Base-by-base conservation (phyloP, 2,797 vertebrate genomes). In the Mus caroli region DNA sequence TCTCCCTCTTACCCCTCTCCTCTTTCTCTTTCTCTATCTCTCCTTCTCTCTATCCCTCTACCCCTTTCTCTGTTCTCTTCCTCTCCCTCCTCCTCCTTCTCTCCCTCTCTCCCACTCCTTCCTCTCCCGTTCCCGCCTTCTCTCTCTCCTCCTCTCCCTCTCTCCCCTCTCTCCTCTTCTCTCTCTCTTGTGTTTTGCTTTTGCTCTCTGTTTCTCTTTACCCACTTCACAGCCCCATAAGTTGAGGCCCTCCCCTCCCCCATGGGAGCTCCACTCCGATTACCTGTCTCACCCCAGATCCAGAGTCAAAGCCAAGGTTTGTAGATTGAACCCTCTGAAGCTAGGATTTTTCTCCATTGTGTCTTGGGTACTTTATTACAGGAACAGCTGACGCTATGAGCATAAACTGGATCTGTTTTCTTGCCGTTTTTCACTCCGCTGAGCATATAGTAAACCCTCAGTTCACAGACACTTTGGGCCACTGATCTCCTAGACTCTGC, bases 371-470 rank as follows among this genome's bases (percentile, higher is more conserved):
- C 24, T 34, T 84, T 50, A 20, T n/a, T 14, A 14, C 12, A n/a
- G 6, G 6, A 6, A 15, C 62, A 86, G 19, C 43, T 67, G 31
- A 43, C 62, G 1, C 17, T 11, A 0, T 1, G 31, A 50, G 50
- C 28, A 37, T 5, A 11, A 3, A 17, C 43, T 2, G 24, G 31
- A 20, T 22, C 20, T 3, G 0, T 6, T 6, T 4, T 19, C 28
- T 15, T 1, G 31, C 3, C n/a, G 0, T 6, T 24, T 9, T 1
- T 9, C 17, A 7, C 19, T 10, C 43, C 15, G 60, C 46, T 14
- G 10, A 4, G 60, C 43, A 22, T 3, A 5, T 1, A 31, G 28
- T 0, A 62, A 46, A 17, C 31, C n/a, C 62, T 20, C 0, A 11
- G 0, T 22, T 26, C 3, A 8, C 0, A 50, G 20, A 19, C 4